Evolutionary conservation across 2,797 vertebrate species (phyloP).

Genomic region (Galaxias olidus): DNA sequence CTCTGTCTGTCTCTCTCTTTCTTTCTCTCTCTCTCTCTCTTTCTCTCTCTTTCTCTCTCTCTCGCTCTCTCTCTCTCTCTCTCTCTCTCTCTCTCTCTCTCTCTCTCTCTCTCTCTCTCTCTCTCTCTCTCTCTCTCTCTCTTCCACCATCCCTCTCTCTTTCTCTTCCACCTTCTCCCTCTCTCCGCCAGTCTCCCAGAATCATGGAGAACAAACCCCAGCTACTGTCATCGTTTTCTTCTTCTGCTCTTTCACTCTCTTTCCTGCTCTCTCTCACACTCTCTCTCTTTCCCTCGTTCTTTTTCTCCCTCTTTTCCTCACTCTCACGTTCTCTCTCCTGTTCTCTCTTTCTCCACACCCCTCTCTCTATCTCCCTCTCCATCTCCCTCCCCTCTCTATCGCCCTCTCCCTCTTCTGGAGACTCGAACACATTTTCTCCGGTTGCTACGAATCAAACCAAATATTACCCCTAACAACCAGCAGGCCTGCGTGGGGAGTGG

Average conservation of each 20-base stretch:
- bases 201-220: too few relatives aligned
- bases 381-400: slow-evolving; percentile 87
- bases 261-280: not conserved
- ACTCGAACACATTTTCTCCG: slow-evolving; percentile 71
- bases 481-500: not conserved
- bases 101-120: slow-evolving; percentile 7
- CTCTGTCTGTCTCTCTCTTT: slow-evolving; percentile 17
- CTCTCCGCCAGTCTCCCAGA: too few relatives aligned
- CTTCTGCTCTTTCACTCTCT: too few relatives aligned
- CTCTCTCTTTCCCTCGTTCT: not conserved
- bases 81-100: slow-evolving; percentile 14
- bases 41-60: too few relatives aligned
- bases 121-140: slow-evolving; percentile 20
- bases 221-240: too few relatives aligned
- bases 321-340: slow-evolving; percentile 80
- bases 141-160: slow-evolving; percentile 14
- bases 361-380: slow-evolving; percentile 8
- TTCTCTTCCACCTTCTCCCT: too few relatives aligned
- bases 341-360: slow-evolving; percentile 85
- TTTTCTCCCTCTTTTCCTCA: slow-evolving; percentile 70
- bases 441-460: slow-evolving; percentile 16
- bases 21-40: too few relatives aligned
- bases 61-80: too few relatives aligned
- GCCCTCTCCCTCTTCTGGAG: slow-evolving; percentile 82
- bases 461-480: slow-evolving; percentile 13